Evolutionary conservation across 2,888 invertebrate genomes (phyloP), one percentile per base, ranked within the genome.

Genomic region (Hirtodrosophila confusa): DNA sequence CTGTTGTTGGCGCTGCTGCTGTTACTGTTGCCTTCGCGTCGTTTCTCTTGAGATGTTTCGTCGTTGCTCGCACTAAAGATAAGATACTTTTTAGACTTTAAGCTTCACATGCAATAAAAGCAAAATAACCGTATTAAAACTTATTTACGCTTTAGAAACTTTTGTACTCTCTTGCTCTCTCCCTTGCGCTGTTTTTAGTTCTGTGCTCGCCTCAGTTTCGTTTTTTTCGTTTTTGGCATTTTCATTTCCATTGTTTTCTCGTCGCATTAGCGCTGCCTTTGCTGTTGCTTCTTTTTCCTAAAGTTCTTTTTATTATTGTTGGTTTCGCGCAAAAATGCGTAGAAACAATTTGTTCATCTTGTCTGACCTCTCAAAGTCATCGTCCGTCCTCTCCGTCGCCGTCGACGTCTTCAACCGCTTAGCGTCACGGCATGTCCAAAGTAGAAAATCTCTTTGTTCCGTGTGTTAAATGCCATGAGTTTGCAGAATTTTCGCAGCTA

Each of bases 401-500:
- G 33, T 33, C 27, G 12, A 3, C 36, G 44, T 8, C 17, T 33
- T 43, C 50, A 57, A 48, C 47, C 37, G 37, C 63, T 63, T 43
- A n/a, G 64, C 31, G 56, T 57, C 51, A 64, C 60, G 53, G 66
- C 66, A 33, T 48, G 66, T 69, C 68, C 55, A 61, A 72, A 74
- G 76, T 71, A 79, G 79, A 85, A 77, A 82, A 82, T 65, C 73
- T 76, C 79, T 78, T 82, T 82, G 79, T 77, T 70, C 45, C 47
- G 65, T 47, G 62, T 71, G 50, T 82, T 85, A 82, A 82, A 82
- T 79, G 65, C 63, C 71, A 85, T 82, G 85, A 82, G 75, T 77
- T 78, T 71, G 79, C 75, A 77, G 24, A 82, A 76, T 67, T 73
- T 75, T 77, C 63, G 68, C 67, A 69, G 57, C 56, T 64, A 67